Evolutionary conservation across 2,888 invertebrate species (phyloP), one percentile per base, ranked within the genome.

Genomic region (Palloptera scutellata): DNA sequence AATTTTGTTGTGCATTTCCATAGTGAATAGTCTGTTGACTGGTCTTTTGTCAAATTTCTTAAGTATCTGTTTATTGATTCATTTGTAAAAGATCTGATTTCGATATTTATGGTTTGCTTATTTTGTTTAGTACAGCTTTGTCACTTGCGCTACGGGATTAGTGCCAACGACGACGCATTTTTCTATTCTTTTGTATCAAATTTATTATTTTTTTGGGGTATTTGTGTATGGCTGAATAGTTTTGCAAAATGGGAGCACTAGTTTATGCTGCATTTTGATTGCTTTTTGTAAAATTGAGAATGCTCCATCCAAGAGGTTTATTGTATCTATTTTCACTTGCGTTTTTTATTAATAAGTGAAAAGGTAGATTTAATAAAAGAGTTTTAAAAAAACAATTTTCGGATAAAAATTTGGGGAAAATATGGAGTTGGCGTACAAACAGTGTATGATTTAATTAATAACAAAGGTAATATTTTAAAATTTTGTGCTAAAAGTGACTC

Each of bases 21-120:
- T 48, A 48, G 48, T 48, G 48, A 48, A 48, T 48, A 48, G 2
- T 48, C 48, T 48, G 48, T 48, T 48, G 48, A 48, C 15, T 15
- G 48, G 48, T 2, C 48, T n/a, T 30, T 30, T 30, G 30, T 30
- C 30, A 30, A 6, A 30, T 30, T 30, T 30, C 6, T 30, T 30
- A 30, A n/a, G 48, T 48, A 48, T 48, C 48, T 15, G 48, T 8
- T 48, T 48, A 48, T 48, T 2, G 48, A n/a, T 48, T 48, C 48
- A 48, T 48, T 48, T 48, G 12, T 48, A 4, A 48, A 48, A 48
- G 48, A 48, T 48, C 48, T 48, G 3, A 48, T 48, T 48, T 48
- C 13, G 12, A 15, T 48, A 1, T 48, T 48, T 48, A 48, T 48
- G 6, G 30, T 30, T 30, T 30, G 6, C 30, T 30, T 30, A 30